Percentiles rank a stretch among this genome's conserved stretches.
phyloP scores from a whole-genome alignment of 2,888 invertebrate species.

The Ectropis crepuscularia region DNA sequence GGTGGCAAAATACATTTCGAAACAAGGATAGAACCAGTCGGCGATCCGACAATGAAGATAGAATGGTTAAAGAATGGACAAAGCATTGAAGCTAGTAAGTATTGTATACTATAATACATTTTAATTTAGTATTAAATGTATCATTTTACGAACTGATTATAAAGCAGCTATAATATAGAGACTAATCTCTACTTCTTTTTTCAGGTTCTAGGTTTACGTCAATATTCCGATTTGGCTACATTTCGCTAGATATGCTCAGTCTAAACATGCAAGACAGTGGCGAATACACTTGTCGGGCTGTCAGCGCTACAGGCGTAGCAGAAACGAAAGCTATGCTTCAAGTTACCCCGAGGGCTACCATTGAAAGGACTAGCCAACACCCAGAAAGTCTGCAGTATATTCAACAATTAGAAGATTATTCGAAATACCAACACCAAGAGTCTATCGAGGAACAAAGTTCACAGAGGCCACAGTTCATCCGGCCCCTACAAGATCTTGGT shows the following conservation, averaged over 20 bases:
- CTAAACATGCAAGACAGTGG: constrained; percentile 94
- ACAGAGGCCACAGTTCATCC: constrained; percentile 94
- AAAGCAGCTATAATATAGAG: neutral
- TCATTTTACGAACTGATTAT: no score
- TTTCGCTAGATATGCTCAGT: constrained; percentile 95
- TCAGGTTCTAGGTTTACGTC: constrained; percentile 97
- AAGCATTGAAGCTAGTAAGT: constrained; percentile 95
- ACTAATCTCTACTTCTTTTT: constrained; percentile 39
- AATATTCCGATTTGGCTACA: constrained; percentile 98
- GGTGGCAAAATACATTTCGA: constrained; percentile 98
- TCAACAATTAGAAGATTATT: constrained; percentile 95
- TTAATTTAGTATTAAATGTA: no score
- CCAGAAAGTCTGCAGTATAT: constrained; percentile 96
- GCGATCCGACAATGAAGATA: constrained; percentile 97
- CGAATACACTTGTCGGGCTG: constrained; percentile 95
- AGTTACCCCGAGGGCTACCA: constrained; percentile 92
- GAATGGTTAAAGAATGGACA: constrained; percentile 98
- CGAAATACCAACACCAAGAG: constrained; percentile 93
- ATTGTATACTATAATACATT: neutral
- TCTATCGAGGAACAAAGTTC: constrained; percentile 92
- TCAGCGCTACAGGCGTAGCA: constrained; percentile 93
- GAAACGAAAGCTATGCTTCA: constrained; percentile 93
- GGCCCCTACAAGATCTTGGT: constrained; percentile 93
- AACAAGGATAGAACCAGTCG: constrained; percentile 98
- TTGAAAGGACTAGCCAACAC: constrained; percentile 95